Evolutionary conservation across 2,113 vertebrate genomes (phyloP).

Genomic region (Pipa parva): DNA sequence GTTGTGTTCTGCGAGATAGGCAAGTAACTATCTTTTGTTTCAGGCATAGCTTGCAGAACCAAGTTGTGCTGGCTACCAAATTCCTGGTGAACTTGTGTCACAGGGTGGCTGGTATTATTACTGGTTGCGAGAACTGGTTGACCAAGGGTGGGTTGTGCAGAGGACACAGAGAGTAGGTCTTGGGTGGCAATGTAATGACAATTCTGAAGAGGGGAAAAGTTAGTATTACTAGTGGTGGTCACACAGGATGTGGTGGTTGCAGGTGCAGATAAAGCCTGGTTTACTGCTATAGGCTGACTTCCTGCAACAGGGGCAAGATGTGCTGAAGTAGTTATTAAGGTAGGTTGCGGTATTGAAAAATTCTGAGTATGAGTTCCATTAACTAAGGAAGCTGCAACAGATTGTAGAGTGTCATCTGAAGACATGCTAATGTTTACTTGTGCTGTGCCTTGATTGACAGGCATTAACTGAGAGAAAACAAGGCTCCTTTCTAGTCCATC

Average conservation of each 20-base stretch:
- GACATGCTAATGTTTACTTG: conserved; percentile 74
- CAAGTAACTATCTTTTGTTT: conserved; percentile 81
- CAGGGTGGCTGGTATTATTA: conserved; percentile 57
- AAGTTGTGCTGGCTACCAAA: conserved; percentile 68
- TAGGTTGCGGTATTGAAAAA: conserved; percentile 64
- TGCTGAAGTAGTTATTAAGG: conserved; percentile 61
- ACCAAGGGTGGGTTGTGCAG: conserved; percentile 58
- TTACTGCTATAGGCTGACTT: conserved; percentile 39
- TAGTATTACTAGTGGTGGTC: conserved; percentile 74
- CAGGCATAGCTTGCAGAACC: conserved; percentile 73
- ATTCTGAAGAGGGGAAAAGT: conserved; percentile 75
- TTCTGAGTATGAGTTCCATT: conserved; percentile 64
- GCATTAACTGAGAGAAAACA: conserved; percentile 84
- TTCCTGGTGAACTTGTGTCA: conserved; percentile 66
- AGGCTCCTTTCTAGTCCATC: conserved; percentile 80
- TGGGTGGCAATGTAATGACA: conserved; percentile 69
- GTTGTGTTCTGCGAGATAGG: conserved; percentile 73
- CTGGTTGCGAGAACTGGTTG: conserved; percentile 55
- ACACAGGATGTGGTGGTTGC: conserved; percentile 72
- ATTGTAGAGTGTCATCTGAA: conserved; percentile 66
- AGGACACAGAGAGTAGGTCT: conserved; percentile 66
- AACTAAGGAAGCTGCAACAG: conserved; percentile 63
- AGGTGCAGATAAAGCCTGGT: conserved; percentile 62
- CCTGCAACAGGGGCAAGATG: conserved; percentile 63
- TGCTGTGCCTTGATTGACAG: conserved; percentile 73